Percentiles rank a stretch among this genome's conserved stretches.
These are phyloP conservation scores for Cepaea nemoralis DNA, from an alignment of 1,140 invertebrate species.

Conservation along the genomic window DNA sequence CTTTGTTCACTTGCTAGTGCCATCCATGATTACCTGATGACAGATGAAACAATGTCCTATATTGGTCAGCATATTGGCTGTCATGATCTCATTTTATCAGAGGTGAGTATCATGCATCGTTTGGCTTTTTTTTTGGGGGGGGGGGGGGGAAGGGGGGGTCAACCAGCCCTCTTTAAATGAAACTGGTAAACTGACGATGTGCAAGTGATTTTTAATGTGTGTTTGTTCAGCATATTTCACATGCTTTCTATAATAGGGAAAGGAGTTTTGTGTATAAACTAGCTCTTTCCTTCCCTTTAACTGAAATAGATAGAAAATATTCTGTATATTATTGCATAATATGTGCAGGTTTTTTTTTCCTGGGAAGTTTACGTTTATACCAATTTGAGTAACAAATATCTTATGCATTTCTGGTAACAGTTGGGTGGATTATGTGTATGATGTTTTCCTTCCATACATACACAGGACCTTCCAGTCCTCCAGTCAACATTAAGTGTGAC, in stretches of 20 bases:
- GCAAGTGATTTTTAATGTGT: no score
- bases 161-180: no score
- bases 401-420: no score
- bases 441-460: background rate
- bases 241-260: no score
- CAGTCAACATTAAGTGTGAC: slow-evolving; percentile 80
- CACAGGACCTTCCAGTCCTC: slow-evolving; percentile 83
- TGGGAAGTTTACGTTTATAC: no score
- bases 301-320: no score
- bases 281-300: no score
- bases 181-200: no score
- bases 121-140: background rate
- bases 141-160: no score
- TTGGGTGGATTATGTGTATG: background rate
- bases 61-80: slow-evolving; percentile 83
- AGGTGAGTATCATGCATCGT: slow-evolving; percentile 70
- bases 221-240: no score
- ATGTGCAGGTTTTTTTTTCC: background rate
- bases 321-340: no score
- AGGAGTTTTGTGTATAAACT: no score
- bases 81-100: slow-evolving; percentile 83
- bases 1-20: slow-evolving; percentile 71
- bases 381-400: background rate
- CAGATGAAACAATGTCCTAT: slow-evolving; percentile 78
- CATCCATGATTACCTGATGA: slow-evolving; percentile 79